Base-by-base conservation (phyloP, 1,140 invertebrate species). In the Bradysia coprophila region DNA sequence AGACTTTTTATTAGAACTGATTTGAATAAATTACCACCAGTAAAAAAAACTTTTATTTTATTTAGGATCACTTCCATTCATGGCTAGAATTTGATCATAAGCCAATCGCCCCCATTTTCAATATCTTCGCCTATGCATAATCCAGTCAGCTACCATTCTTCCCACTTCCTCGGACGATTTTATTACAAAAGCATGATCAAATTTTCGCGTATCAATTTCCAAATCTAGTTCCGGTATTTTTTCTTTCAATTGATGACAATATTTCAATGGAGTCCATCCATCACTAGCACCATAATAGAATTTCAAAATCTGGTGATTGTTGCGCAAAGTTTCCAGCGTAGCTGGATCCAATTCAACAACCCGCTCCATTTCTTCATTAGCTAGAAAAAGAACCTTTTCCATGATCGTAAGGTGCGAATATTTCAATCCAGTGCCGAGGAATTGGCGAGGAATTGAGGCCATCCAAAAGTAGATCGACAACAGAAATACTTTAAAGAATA, bases 171-270 rank as follows among this genome's bases (percentile, higher is more conserved):
- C 51, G 11, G 74, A 71, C 46, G 65, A 51, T 1, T 65, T 61
- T 16, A 89, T 52, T 9, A 88, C 80, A 68, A 86, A 91, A 2
- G 80, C 72, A 61, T 91, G 86, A 20, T 69, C 58, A 51, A 74
- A 73, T 15, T 71, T 67, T 40, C 71, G 55, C n/a, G 66, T 63
- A 51, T 78, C 80, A 13, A 86, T 49, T 44, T 72, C 54, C 11
- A 78, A 69, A 45, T 81, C 67, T 8, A 73, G 56, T 41, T 72
- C 51, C 1, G 80, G 78, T 51, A 78, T 67, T 21, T 62, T 61
- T 13, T 55, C 45, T 44, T 66, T 68, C 24, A 89, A 56, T 34
- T 76, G 63, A 19, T 72, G 53, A 50, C 70, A 83, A 53, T 75
- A 81, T 40, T 64, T 53, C 2, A 69, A 45, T 0, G 84, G 84